Conservation (phyloP, 2,113 vertebrate genomes). For the Cyphotilapia sp. region DNA sequence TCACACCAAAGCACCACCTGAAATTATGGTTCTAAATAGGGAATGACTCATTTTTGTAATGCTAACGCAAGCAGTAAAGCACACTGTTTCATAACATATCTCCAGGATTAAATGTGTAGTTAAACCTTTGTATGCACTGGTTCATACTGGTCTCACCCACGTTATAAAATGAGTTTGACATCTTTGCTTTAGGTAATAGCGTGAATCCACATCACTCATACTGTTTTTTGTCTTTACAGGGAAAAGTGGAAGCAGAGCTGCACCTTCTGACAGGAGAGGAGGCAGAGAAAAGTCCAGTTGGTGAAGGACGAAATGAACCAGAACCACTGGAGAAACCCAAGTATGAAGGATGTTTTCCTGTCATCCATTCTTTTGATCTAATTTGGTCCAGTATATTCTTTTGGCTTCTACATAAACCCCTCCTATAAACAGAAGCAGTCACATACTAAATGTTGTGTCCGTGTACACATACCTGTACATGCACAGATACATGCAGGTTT, state of each 20-base stretch:
- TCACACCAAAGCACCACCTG: not conserved
- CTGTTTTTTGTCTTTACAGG: conserved; percentile 62
- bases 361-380: not conserved
- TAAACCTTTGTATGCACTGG: not conserved
- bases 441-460: not conserved
- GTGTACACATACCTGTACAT: not conserved
- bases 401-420: not conserved
- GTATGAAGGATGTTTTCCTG: conserved; percentile 68
- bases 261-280: conserved; percentile 92
- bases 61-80: not conserved
- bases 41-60: not conserved
- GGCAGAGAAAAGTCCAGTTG: conserved; percentile 89
- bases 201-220: not conserved
- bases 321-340: conserved; percentile 98
- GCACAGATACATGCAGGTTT: not conserved
- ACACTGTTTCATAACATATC: not conserved
- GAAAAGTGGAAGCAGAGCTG: conserved; percentile 95
- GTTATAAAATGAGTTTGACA: not conserved
- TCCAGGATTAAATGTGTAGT: not conserved
- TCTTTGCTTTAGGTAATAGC: not conserved
- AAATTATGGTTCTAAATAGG: not conserved
- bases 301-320: conserved; percentile 90
- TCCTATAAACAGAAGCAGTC: not conserved
- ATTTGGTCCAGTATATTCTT: not conserved
- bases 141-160: not conserved